These are phyloP conservation scores for Monomorium pharaonis DNA, from an alignment of 1,140 invertebrate genomes.

Conservation along the genomic window DNA sequence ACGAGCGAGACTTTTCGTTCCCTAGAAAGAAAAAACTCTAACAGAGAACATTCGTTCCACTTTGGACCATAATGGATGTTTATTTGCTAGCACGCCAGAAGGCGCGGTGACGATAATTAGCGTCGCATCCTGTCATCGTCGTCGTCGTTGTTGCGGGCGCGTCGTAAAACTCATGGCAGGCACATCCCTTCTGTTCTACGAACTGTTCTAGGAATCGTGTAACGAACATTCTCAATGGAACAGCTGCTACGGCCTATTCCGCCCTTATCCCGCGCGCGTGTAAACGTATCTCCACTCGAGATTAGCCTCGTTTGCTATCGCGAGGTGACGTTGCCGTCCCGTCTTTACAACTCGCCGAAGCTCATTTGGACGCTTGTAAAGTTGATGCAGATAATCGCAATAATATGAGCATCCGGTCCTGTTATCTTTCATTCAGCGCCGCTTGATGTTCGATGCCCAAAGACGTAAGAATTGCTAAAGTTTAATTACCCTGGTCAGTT, in stretches of 20 bases:
- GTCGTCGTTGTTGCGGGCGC: background rate
- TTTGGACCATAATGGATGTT: conserved; percentile 28
- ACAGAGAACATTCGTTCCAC: conserved; percentile 8
- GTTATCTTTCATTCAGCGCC: background rate
- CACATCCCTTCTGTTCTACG: conserved; percentile 4
- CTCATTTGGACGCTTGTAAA: conserved; percentile 17
- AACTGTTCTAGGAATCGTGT: background rate
- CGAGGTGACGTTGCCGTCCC: background rate
- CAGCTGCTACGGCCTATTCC: conserved; percentile 9
- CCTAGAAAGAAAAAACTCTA: no score
- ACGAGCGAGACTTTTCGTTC: background rate
- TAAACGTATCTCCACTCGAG: conserved; percentile 34
- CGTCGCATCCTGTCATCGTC: conserved; percentile 19
- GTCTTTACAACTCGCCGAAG: conserved; percentile 27
- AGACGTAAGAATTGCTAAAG: background rate
- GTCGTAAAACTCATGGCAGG: conserved; percentile 35
- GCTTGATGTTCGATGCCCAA: background rate
- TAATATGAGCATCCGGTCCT: background rate
- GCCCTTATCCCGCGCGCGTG: background rate
- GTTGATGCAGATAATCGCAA: conserved; percentile 14
- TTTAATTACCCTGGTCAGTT: background rate
- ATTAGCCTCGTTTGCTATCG: conserved; percentile 43
- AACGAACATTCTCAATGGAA: conserved; percentile 25
- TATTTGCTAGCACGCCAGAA: conserved; percentile 25
- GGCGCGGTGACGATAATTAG: conserved; percentile 38